Base-by-base conservation (phyloP, 2,797 vertebrate genomes). In the Mormyrus hasselquistii region DNA sequence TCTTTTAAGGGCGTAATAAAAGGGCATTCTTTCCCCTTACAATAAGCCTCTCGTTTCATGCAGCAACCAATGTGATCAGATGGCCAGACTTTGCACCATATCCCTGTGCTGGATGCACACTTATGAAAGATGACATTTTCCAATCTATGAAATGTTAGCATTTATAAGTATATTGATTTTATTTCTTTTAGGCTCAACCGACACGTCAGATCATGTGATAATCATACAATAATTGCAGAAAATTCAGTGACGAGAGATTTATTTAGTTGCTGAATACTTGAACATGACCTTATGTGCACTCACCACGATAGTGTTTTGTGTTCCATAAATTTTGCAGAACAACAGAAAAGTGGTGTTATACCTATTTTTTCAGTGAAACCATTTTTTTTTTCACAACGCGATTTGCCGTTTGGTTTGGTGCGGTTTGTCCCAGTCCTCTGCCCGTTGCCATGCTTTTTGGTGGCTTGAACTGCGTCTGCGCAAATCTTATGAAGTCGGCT, bases 401-500 rank as follows among this genome's bases (percentile, higher is more conserved):
- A 41, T 57, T 83, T 29, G 49, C 8, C 82, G 25, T 29, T 29
- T 29, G 25, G 2, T 59, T 44, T 82, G 29, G 85, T 57, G 10
- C n/a, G 16, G 86, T 82, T 89, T 89, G 89, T 83, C 89, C 89
- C 44, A 50, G 10, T 38, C 12, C 69, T 0, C n/a, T 25, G 52
- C n/a, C 89, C 89, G 53, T 89, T 22, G 41, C 52, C 82, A 86
- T 86, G 82, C 57, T 69, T 50, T 83, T 44, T 65, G 25, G 9
- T 59, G 12, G 4, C 12, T 57, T 47, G 52, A 38, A 59, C 38
- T 89, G 89, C 65, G 73, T n/a, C 69, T 89, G 89, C 89, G 73
- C 89, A 0, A 19, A 47, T 19, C 10, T 69, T 25, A 47, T 25
- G 53, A 86, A 86, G 50, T 86, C 50, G 50, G 29, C 53, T 55